Conservation (phyloP, 2,888 invertebrate species). For the Drosophila falleni region DNA sequence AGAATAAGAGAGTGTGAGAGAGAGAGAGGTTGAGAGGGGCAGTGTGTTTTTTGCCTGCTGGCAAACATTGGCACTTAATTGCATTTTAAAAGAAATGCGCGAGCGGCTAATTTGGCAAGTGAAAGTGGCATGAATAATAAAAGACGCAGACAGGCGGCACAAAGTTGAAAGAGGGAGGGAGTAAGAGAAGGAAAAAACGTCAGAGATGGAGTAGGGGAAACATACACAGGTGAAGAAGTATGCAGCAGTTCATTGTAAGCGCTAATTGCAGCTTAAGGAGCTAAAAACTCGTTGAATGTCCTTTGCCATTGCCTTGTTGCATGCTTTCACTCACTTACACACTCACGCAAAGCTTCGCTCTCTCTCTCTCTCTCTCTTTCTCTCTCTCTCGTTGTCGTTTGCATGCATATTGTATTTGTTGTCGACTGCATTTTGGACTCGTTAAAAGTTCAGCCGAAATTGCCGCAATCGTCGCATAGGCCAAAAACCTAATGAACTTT, state of each 20-base stretch:
- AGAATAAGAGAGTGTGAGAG: not conserved
- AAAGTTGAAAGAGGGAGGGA: not conserved
- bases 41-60: conserved; percentile 35
- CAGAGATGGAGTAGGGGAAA: not conserved
- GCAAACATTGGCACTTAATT: conserved; percentile 73
- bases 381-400: conserved; percentile 17
- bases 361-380: not conserved
- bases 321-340: conserved; percentile 3
- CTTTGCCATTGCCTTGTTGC: conserved; percentile 28
- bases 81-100: conserved; percentile 73
- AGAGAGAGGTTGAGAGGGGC: not conserved
- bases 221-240: conserved; percentile 11
- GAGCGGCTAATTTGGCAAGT: conserved; percentile 74
- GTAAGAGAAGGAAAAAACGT: not conserved
- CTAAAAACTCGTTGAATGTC: conserved; percentile 49
- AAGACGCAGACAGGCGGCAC: conserved; percentile 42
- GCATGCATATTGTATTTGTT: conserved; percentile 35
- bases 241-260: conserved; percentile 59
- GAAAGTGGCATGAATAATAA: conserved; percentile 77
- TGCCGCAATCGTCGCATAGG: conserved; percentile 66
- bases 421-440: conserved; percentile 62
- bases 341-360: not conserved
- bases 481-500: conserved; percentile 78
- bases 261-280: conserved; percentile 76
- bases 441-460: conserved; percentile 57